These are phyloP conservation scores for Sebastes minor DNA, from an alignment of 2,797 vertebrate genomes.

Conservation along the genomic window DNA sequence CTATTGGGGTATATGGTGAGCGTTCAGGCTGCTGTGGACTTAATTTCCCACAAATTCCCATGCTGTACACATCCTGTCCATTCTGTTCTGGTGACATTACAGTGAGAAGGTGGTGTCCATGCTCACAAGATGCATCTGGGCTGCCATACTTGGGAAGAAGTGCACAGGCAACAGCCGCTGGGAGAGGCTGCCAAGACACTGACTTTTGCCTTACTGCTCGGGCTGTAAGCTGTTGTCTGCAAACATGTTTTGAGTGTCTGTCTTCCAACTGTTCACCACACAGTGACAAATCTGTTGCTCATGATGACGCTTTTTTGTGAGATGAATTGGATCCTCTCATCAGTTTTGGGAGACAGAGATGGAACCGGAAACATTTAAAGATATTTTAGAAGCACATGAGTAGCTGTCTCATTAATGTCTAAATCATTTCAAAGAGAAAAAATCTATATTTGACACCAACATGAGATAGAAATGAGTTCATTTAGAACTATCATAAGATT, in stretches of 20 bases:
- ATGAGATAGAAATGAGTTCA: background rate
- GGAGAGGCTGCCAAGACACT: background rate
- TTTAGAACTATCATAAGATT: background rate
- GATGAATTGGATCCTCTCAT: constrained; percentile 22
- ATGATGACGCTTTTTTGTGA: constrained; percentile 4
- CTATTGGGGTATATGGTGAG: background rate
- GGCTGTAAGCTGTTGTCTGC: constrained; percentile 1
- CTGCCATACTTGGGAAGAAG: background rate
- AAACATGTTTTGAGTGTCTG: constrained; percentile 23
- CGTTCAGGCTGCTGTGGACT: background rate
- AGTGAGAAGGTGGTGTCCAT: background rate
- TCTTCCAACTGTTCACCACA: constrained; percentile 29
- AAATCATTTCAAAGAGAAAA: background rate
- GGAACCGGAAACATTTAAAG: background rate
- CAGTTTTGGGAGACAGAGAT: constrained; percentile 6
- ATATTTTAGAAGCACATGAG: background rate
- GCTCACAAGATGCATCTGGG: background rate
- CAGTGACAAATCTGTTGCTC: constrained; percentile 24
- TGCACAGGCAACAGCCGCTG: background rate
- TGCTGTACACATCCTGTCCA: background rate
- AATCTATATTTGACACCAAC: background rate
- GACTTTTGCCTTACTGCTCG: background rate
- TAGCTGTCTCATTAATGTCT: background rate
- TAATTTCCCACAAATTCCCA: background rate
- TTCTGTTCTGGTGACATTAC: background rate